Conservation (phyloP, 2,113 vertebrate species). For the Meriones unguiculatus region DNA sequence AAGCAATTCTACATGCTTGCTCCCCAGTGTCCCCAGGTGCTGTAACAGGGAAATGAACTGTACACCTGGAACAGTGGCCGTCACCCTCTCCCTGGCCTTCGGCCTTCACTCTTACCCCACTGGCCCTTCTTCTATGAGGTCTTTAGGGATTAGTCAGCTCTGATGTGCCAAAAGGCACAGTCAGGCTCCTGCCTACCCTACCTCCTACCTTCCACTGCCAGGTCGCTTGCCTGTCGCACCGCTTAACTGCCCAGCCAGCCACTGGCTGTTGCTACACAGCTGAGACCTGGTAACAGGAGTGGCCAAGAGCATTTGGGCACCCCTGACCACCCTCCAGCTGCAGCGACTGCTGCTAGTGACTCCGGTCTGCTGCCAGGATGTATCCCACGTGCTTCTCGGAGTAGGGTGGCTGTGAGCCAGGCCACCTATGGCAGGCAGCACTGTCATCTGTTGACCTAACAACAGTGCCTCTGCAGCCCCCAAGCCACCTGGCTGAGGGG, state of each 20-base stretch:
- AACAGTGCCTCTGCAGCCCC: not conserved
- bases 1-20: not conserved
- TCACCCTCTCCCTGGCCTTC: no score
- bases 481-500: not conserved
- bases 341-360: not conserved
- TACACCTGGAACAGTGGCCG: rapidly evolving
- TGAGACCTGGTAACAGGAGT: not conserved
- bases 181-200: not conserved
- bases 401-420: conserved; percentile 20
- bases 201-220: rapidly evolving
- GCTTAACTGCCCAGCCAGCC: not conserved
- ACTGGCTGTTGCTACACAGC: not conserved
- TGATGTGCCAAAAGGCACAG: not conserved
- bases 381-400: not conserved
- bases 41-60: no score
- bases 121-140: rapidly evolving
- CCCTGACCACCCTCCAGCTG: not conserved
- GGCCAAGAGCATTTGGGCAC: not conserved
- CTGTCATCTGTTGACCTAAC: not conserved
- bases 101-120: not conserved
- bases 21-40: not conserved
- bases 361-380: conserved; percentile 27
- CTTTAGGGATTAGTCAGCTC: not conserved
- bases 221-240: not conserved
- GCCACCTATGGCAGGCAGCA: not conserved